Evolutionary conservation across 2,113 vertebrate species (phyloP).

Genomic region (Lepisosteus oculatus): DNA sequence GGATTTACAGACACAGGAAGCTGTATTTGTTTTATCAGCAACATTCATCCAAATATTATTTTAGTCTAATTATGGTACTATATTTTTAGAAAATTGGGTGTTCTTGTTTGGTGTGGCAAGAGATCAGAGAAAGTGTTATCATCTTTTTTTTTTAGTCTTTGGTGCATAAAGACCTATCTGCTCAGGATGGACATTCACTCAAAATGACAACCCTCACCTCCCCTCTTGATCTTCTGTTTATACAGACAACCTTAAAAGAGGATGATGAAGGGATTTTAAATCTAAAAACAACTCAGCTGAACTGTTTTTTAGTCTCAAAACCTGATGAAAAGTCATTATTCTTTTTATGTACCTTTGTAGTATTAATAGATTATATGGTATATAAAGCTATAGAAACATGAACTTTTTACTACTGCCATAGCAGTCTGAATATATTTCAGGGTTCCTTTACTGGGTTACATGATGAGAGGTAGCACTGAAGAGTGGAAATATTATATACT

Average conservation of each 20-base stretch:
- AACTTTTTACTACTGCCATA: too few species aligned
- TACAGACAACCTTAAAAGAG: background rate
- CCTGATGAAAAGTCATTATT: too few species aligned
- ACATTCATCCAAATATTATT: background rate
- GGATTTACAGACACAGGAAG: constrained; percentile 13
- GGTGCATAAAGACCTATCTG: background rate
- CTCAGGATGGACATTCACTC: background rate
- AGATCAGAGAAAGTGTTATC: constrained; percentile 10
- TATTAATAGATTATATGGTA: too few species aligned
- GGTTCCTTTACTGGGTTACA: too few species aligned
- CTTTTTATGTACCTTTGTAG: too few species aligned
- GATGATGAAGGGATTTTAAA: background rate
- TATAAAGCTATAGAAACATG: too few species aligned
- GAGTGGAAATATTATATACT: too few species aligned
- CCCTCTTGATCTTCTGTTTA: background rate
- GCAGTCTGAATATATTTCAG: too few species aligned
- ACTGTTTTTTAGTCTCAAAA: too few species aligned
- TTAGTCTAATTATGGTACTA: background rate
- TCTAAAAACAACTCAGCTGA: too few species aligned
- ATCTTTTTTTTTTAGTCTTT: background rate
- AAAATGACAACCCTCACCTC: background rate
- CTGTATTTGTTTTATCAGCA: constrained; percentile 9
- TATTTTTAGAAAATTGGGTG: background rate
- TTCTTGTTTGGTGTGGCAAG: constrained; percentile 6
- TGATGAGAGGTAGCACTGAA: too few species aligned